A percentile compares a stretch with the other conserved stretches of the same genome.
phyloP scores from a whole-genome alignment of 1,140 invertebrate genomes.

The Campodea augens region DNA sequence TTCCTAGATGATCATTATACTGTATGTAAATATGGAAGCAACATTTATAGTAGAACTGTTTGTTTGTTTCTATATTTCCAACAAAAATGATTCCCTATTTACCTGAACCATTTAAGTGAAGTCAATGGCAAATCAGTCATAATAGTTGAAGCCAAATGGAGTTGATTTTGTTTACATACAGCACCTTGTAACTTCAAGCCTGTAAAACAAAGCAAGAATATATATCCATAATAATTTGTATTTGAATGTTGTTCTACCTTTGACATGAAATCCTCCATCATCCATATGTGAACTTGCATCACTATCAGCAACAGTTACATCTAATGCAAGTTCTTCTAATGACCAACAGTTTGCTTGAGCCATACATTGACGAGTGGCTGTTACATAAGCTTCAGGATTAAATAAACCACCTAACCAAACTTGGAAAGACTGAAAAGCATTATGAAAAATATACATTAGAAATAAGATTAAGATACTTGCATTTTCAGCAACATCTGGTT shows the following conservation, averaged over 20 bases:
- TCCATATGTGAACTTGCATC: slow-evolving; percentile 36
- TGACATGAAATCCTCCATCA: slow-evolving; percentile 63
- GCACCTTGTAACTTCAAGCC: slow-evolving; percentile 90
- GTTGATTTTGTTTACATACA: slow-evolving; percentile 71
- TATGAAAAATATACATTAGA: too few relatives aligned
- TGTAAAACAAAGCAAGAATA: slow-evolving; percentile 15
- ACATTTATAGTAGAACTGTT: too few relatives aligned
- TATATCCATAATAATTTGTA: slow-evolving; percentile 4
- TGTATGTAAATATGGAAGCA: too few relatives aligned
- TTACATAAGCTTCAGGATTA: slow-evolving; percentile 97
- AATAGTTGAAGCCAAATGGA: slow-evolving; percentile 81
- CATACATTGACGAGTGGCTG: slow-evolving; percentile 91
- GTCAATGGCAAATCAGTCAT: slow-evolving; percentile 82
- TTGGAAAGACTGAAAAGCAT: slow-evolving; percentile 48
- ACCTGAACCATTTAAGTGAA: slow-evolving; percentile 68
- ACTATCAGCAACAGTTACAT: slow-evolving; percentile 53
- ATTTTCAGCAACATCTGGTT: too few relatives aligned
- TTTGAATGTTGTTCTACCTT: slow-evolving; percentile 24
- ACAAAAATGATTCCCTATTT: slow-evolving; percentile 14
- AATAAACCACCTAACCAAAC: slow-evolving; percentile 94
- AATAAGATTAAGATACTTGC: too few relatives aligned
- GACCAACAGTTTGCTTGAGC: slow-evolving; percentile 85
- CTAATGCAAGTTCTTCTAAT: slow-evolving; percentile 82
- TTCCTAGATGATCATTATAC: too few relatives aligned
- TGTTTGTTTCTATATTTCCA: neutral